Evolutionary conservation across 2,888 invertebrate genomes (phyloP).

Genomic region (Ophion obscuratus): DNA sequence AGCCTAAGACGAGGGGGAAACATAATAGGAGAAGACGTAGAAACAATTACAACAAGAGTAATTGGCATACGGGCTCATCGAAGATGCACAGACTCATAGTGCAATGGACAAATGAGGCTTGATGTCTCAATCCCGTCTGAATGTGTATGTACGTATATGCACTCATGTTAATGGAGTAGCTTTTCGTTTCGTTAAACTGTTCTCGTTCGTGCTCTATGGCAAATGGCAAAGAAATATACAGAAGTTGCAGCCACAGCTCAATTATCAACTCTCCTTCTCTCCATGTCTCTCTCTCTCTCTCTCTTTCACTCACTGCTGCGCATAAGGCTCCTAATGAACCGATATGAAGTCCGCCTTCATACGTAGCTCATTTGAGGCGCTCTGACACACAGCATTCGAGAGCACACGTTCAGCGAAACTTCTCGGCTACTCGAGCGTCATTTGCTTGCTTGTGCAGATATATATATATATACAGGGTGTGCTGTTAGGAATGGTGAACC

Average conservation of each 20-base stretch:
- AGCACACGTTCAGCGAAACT: constrained; percentile 22
- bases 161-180: constrained; percentile 21
- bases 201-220: constrained; percentile 32
- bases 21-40: neutral
- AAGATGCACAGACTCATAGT: constrained; percentile 9
- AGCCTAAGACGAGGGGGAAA: neutral
- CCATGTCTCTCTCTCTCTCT: constrained; percentile 12
- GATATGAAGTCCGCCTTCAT: constrained; percentile 63
- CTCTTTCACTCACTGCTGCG: constrained; percentile 29
- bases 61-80: constrained; percentile 15
- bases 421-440: constrained; percentile 33
- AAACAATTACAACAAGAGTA: constrained; percentile 16
- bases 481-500: too few species aligned
- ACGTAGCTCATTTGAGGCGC: constrained; percentile 51
- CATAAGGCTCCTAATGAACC: constrained; percentile 53
- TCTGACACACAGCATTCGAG: constrained; percentile 44
- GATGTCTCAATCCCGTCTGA: constrained; percentile 43
- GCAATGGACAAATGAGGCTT: constrained; percentile 54
- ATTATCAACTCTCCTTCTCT: constrained; percentile 50
- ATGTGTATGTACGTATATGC: constrained; percentile 6
- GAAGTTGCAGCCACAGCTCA: constrained; percentile 57
- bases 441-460: constrained; percentile 7
- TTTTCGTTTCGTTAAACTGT: constrained; percentile 57
- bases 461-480: too few species aligned
- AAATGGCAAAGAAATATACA: constrained; percentile 21